Evolutionary conservation across 2,113 vertebrate species (phyloP).

Genomic region (Pollachius pollachius): DNA sequence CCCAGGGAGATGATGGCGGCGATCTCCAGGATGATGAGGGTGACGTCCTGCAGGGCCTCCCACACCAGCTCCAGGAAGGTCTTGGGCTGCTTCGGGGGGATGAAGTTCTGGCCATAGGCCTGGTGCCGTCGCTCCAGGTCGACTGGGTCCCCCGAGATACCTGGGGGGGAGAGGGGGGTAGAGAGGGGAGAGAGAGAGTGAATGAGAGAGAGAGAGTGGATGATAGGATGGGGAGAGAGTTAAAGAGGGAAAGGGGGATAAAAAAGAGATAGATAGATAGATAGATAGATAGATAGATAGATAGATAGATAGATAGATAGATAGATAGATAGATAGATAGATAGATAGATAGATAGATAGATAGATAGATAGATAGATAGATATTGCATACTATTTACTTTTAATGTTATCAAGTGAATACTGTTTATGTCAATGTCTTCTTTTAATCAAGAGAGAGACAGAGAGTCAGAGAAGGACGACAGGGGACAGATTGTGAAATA

Average conservation of each 20-base stretch:
- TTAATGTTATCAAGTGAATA: too few relatives aligned
- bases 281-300: neutral
- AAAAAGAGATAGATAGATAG: neutral
- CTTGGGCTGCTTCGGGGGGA: constrained; percentile 88
- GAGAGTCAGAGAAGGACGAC: too few relatives aligned
- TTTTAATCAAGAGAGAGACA: too few relatives aligned
- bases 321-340: neutral
- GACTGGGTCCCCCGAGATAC: constrained; percentile 77
- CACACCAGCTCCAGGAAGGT: constrained; percentile 88
- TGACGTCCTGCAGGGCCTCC: constrained; percentile 90
- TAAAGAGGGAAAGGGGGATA: neutral
- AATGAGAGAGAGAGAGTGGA: neutral
- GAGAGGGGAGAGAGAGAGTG: neutral
- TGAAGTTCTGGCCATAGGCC: constrained; percentile 84
- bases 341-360: neutral
- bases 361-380: neutral
- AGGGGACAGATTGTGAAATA: too few relatives aligned
- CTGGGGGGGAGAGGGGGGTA: constrained; percentile 48
- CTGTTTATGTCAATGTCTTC: too few relatives aligned
- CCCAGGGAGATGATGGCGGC: constrained; percentile 88
- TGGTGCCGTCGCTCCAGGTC: constrained; percentile 84
- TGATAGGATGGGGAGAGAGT: neutral
- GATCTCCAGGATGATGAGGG: constrained; percentile 89
- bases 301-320: neutral
- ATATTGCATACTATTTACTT: too few relatives aligned